Evolutionary conservation across 30 jellyfish, hydroid and myxozoan species (phyloP), one percentile per base, ranked within the genome.

Genomic region (Cassiopea xamachana): DNA sequence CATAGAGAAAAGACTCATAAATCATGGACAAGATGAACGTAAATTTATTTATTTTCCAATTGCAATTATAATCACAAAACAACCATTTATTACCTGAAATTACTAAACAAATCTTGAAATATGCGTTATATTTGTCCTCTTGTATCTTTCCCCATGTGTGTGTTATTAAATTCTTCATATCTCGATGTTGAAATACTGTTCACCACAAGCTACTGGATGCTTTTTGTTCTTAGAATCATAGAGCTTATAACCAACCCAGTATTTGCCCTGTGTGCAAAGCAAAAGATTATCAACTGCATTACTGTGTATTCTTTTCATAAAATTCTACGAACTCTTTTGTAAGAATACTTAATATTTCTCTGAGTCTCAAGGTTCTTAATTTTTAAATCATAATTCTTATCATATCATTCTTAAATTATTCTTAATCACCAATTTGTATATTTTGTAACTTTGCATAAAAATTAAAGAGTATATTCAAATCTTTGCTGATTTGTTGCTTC

Each of bases 191-290:
- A 87, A 39, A 46, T 87, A 87, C 77, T 59, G 81, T 44, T 87
- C 94, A 14, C 94, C 94, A 48, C 94, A 87, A 10, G 94, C 94
- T 5, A 87, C 79, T 2, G 68, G 39, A 48, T 64, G 45, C 39
- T 27, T 27, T 8, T 70, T 51, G 48, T 77, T 80, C 16, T 15
- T 16, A 2, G 77, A 84, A 48, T 87, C 60, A 14, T 49, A 64
- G 17, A 87, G 67, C 67, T 87, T 87, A 72, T 87, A 87, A 45
- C 94, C 94, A 68, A 87, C 60, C 94, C 94, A 87, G 60, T 87
- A 87, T n/a, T 62, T 81, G 1, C 94, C 94, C 94, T 87, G 69
- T 55, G 64, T 3, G 64, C 12, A 10, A 55, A 55, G 0, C 10
- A 55, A 10, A 55, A 55, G 7, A 3, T 3, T 55, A 55, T 55